These are phyloP conservation scores for sheep (Ovis aries) DNA, from an alignment of 2,113 vertebrate species.

Conservation along the genomic window DNA sequence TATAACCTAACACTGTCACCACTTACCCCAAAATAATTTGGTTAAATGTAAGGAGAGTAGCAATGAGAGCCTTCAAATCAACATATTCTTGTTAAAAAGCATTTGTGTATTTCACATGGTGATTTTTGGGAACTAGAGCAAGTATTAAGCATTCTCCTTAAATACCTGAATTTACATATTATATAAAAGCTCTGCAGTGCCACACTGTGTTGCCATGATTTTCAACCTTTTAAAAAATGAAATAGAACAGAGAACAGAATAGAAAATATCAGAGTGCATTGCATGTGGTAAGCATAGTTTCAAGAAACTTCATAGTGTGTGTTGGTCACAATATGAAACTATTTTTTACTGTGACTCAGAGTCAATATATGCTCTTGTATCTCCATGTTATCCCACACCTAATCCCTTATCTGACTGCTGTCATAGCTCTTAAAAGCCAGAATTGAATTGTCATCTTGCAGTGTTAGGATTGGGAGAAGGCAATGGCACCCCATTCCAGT, in stretches of 20 bases:
- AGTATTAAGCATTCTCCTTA: neutral
- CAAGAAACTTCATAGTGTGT: neutral
- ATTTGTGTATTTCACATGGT: neutral
- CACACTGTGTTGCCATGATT: neutral
- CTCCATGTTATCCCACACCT: neutral
- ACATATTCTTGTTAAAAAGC: neutral
- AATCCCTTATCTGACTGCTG: neutral
- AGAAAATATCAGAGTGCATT: neutral
- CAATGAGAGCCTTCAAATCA: neutral
- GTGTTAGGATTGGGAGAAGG: neutral
- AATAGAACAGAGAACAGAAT: neutral
- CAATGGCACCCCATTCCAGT: too few relatives aligned
- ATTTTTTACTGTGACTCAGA: constrained; percentile 25
- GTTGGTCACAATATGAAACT: neutral
- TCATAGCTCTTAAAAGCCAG: constrained; percentile 22
- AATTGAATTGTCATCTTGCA: neutral
- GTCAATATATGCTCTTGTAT: neutral
- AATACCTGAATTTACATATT: constrained; percentile 24
- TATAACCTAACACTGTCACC: neutral
- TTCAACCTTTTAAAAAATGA: neutral
- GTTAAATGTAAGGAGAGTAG: neutral
- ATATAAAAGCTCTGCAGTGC: neutral
- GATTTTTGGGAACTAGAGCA: neutral
- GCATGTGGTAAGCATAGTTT: neutral
- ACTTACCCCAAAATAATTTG: neutral